Evolutionary conservation across 2,113 vertebrate genomes (phyloP).

Genomic region (Poicephalus meyeri): DNA sequence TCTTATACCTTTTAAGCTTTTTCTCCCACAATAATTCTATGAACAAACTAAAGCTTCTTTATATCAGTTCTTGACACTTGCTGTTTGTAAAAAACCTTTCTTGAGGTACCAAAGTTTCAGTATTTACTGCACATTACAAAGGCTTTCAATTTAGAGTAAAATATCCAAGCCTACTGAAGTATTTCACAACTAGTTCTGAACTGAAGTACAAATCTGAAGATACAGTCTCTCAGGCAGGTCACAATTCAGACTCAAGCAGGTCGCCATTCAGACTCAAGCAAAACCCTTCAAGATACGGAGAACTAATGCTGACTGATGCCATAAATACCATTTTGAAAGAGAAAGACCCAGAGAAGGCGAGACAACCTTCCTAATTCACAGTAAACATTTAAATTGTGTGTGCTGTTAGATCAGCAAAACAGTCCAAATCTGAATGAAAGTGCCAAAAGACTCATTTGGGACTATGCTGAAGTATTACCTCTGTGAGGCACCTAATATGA

Average conservation of each 20-base stretch:
- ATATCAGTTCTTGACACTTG: background rate
- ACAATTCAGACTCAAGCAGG: background rate
- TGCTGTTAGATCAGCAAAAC: background rate
- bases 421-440: background rate
- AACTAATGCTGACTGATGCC: background rate
- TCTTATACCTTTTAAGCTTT: background rate
- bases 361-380: background rate
- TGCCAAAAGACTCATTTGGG: background rate
- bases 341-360: background rate
- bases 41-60: background rate
- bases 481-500: background rate
- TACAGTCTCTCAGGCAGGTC: background rate
- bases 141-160: background rate
- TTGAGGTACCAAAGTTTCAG: background rate
- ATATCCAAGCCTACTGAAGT: background rate
- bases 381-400: background rate
- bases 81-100: background rate
- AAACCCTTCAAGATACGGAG: fast-evolving
- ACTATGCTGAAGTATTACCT: background rate
- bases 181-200: background rate
- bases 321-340: background rate
- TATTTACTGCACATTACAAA: background rate
- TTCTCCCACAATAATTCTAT: background rate
- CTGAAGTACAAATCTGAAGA: background rate
- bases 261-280: background rate